Evolutionary conservation across 2,888 invertebrate genomes (phyloP), one percentile per base, ranked within the genome.

Genomic region (Macroteleia sp.): DNA sequence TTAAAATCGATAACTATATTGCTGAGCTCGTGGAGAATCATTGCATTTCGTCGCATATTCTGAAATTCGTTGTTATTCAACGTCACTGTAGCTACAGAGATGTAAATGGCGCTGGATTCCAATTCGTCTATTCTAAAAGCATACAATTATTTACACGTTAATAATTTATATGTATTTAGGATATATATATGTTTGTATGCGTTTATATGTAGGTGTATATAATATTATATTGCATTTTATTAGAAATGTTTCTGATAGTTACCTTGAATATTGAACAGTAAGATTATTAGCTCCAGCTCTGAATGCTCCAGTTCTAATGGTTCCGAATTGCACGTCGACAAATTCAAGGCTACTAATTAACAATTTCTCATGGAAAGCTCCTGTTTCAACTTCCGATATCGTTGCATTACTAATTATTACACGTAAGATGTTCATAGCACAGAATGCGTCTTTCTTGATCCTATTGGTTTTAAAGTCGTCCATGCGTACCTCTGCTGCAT

Each of bases 1-100:
- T 95, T 96, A 83, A 93, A 92, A 80, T 94, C 93, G 83, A 96
- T 93, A 46, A 91, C 89, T 22, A 96, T 92, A 82, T 92, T 93
- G 85, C 94, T 95, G 94, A 95, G 95, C 6, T 94, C 93, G 32
- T 93, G 92, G n/a, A 96, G 89, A 19, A 93, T 92, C 62, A 96
- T 93, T n/a, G 94, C 94, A 62, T 92, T 92, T 8, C 92, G 91
- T 61, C 92, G 92, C 34, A 96, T 92, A 46, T 90, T 91, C 57
- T 92, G 92, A 82, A 96, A 95, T 82, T 93, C 92, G 88, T 94
- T 95, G 86, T 94, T 93, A 73, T 92, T 89, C 61, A 96, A 93
- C 20, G 92, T 92, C 3, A 94, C 93, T 3, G 92, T 92, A 3
- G 94, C 95, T 2, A 94, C 94, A 1, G 94, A 94, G 32, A 93